phyloP scores from a whole-genome alignment of 2,888 invertebrate species.

The Aphidius colemani region DNA sequence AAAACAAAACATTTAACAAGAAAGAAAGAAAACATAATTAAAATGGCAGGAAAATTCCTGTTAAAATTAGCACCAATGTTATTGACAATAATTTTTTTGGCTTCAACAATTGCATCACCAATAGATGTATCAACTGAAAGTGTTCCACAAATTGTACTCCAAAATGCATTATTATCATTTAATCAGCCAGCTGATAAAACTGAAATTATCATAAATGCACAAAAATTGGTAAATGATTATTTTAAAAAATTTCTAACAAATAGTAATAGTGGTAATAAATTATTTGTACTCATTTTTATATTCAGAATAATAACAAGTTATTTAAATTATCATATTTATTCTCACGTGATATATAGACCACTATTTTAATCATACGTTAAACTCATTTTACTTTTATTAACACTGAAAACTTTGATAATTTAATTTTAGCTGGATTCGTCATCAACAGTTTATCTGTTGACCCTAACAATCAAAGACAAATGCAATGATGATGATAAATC shows the following conservation, averaged over 20 bases:
- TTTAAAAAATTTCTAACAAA: neutral
- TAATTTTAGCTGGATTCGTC: slow-evolving; percentile 44
- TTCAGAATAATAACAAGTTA: neutral
- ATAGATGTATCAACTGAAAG: slow-evolving; percentile 40
- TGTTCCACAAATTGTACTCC: slow-evolving; percentile 42
- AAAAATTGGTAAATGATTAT: slow-evolving; percentile 46
- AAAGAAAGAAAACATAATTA: neutral
- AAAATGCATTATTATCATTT: slow-evolving; percentile 46
- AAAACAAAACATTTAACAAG: neutral
- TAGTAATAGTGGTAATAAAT: too few relatives aligned
- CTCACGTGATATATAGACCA: neutral
- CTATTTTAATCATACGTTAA: too few relatives aligned
- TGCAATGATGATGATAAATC: slow-evolving; percentile 38
- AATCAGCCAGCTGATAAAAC: slow-evolving; percentile 47
- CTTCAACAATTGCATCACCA: slow-evolving; percentile 22
- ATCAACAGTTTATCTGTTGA: slow-evolving; percentile 46
- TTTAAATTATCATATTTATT: neutral
- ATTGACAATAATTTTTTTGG: slow-evolving; percentile 10
- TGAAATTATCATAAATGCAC: slow-evolving; percentile 49
- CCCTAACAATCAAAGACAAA: slow-evolving; percentile 47
- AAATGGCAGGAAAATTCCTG: slow-evolving; percentile 19
- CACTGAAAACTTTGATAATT: too few relatives aligned
- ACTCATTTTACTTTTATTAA: too few relatives aligned
- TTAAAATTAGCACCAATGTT: slow-evolving; percentile 10
- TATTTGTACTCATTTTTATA: too few relatives aligned